A percentile compares a stretch with the other conserved stretches of the same genome.
Evolutionary conservation across 2,113 vertebrate genomes (phyloP).

Genomic region (Chionodraco myersi): DNA sequence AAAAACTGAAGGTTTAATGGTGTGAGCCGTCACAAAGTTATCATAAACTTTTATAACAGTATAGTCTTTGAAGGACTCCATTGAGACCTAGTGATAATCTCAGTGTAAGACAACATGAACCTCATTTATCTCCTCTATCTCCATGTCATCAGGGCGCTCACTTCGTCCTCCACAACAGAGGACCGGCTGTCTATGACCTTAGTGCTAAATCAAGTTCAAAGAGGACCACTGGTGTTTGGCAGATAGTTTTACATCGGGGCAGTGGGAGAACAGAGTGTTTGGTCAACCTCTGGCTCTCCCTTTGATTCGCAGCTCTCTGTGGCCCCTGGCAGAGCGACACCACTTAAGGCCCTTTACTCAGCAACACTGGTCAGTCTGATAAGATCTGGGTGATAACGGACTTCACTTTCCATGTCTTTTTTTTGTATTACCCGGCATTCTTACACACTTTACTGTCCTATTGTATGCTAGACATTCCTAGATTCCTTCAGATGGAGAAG

Average conservation of each 20-base stretch:
- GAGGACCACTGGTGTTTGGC: slow-evolving; percentile 84
- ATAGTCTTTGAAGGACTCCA: slow-evolving; percentile 9
- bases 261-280: slow-evolving; percentile 85
- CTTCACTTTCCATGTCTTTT: slow-evolving; percentile 25
- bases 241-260: slow-evolving; percentile 86
- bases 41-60: background rate
- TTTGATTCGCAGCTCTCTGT: slow-evolving; percentile 73
- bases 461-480: slow-evolving; percentile 8
- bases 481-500: slow-evolving; percentile 9
- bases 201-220: slow-evolving; percentile 94
- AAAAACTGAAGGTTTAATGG: background rate
- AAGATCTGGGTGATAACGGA: slow-evolving; percentile 35
- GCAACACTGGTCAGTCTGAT: slow-evolving; percentile 35
- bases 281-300: slow-evolving; percentile 79
- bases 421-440: slow-evolving; percentile 4
- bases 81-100: slow-evolving; percentile 47
- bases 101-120: slow-evolving; percentile 52
- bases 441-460: background rate
- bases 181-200: slow-evolving; percentile 84
- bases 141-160: slow-evolving; percentile 78
- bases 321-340: slow-evolving; percentile 59
- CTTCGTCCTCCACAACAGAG: slow-evolving; percentile 81
- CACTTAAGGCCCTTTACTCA: slow-evolving; percentile 48
- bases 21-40: background rate
- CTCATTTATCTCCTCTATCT: slow-evolving; percentile 81